Evolutionary conservation across 2,797 vertebrate genomes (phyloP), one percentile per base, ranked within the genome.

Genomic region (Pangasius djambal): DNA sequence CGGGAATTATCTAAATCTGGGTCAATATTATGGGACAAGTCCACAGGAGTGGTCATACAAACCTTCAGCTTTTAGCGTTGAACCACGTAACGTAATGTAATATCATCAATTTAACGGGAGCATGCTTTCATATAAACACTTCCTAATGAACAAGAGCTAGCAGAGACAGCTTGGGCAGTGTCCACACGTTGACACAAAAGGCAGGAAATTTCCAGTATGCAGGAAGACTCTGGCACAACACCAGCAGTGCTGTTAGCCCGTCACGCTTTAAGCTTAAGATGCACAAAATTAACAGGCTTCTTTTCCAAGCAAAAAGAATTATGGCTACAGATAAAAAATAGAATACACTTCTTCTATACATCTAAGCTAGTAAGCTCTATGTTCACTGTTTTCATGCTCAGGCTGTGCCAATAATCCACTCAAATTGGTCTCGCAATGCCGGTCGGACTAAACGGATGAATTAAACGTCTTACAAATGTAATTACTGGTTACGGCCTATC

Each of bases 231-330:
- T 65, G 59, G 82, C 59, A 16, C 59, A 48, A 44, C 13, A 48
- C 37, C 82, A n/a, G 59, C 40, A n/a, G 37, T 28, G 40, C 40
- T 52, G 61, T 50, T 34, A 67, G 15, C n/a, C 59, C 28, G 65
- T 85, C 65, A 37, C 28, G 61, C 65, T 69, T 85, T 85, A 6
- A 70, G 44, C 63, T 85, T 50, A 69, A 85, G 63, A 48, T 13
- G 83, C 18, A 52, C 44, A 37, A 55, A 52, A 85, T 52, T 34
- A 85, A 52, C n/a, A 85, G 37, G 40, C 48, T 52, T 52, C 9
- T 34, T 85, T 69, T 69, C 2, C 9, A 52, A 69, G n/a, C 83
- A 50, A 31, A 50, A 20, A 31, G 16, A 67, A 67, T 84, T 22
- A 69, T 7, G 44, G 40, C 16, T 83, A 48, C 37, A 63, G 37